A percentile compares a stretch with the other conserved stretches of the same genome.
Conservation (phyloP, 2,888 invertebrate species). For the Epiblema foenella region DNA sequence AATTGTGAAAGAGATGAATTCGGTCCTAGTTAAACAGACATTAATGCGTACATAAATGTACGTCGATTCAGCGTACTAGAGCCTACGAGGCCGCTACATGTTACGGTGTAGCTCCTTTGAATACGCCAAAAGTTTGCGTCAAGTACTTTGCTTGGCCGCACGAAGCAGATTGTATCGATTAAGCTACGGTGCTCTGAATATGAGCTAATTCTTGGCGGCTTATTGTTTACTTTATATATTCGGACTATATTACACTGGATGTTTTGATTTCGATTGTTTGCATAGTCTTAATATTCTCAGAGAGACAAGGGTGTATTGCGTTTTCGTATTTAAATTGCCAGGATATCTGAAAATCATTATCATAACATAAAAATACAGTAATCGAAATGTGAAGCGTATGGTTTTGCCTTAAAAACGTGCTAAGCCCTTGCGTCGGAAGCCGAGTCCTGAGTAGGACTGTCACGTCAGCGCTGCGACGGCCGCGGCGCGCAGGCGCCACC, state of each 20-base stretch:
- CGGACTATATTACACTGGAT: background rate
- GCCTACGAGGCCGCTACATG: constrained; percentile 50
- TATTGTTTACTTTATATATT: constrained; percentile 46
- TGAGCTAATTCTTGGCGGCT: constrained; percentile 58
- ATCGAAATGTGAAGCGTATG: constrained; percentile 30
- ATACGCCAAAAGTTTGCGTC: constrained; percentile 67
- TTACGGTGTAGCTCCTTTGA: constrained; percentile 59
- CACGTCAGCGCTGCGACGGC: constrained; percentile 72
- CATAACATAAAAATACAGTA: constrained; percentile 13
- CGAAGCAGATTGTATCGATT: constrained; percentile 68
- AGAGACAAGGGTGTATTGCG: background rate
- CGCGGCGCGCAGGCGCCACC: constrained; percentile 74
- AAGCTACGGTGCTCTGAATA: constrained; percentile 56
- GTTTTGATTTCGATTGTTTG: background rate
- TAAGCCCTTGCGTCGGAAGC: constrained; percentile 58
- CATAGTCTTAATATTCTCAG: background rate
- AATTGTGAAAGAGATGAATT: no score
- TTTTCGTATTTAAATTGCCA: background rate
- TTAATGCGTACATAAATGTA: background rate
- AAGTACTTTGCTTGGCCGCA: constrained; percentile 61
- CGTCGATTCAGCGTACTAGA: background rate
- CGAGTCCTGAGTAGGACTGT: constrained; percentile 76
- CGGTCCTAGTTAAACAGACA: no score
- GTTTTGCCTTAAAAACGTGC: constrained; percentile 42
- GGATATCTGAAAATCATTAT: constrained; percentile 27